These are phyloP conservation scores for Pogonomyrmex barbatus DNA, from an alignment of 1,140 invertebrate genomes.

Conservation along the genomic window DNA sequence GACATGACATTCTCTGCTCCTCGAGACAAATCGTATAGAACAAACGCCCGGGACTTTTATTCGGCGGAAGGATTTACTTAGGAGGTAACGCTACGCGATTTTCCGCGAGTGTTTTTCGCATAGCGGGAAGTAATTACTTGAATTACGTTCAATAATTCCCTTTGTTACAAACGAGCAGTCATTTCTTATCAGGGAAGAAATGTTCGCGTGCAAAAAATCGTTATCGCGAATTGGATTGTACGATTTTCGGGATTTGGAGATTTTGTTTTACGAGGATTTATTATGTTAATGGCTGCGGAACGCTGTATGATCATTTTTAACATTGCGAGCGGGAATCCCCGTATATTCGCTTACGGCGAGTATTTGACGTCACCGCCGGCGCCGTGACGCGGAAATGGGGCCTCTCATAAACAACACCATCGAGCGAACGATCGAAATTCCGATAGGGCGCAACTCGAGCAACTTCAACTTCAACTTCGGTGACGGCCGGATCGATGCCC, in stretches of 20 bases:
- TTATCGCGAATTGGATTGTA: neutral
- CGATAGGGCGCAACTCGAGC: conserved; percentile 47
- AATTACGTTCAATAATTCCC: neutral
- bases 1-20: conserved; percentile 33
- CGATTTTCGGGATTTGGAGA: neutral
- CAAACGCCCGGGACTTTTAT: neutral
- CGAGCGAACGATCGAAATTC: conserved; percentile 44
- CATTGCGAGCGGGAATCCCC: neutral
- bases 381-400: conserved; percentile 20
- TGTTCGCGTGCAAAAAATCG: neutral
- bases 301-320: conserved; percentile 15
- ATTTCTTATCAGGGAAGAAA: neutral
- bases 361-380: neutral
- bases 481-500: conserved; percentile 43
- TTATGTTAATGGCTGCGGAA: neutral
- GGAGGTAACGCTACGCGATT: neutral
- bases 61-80: conserved; percentile 34
- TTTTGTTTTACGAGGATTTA: neutral
- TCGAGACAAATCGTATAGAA: conserved; percentile 39
- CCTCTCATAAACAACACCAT: conserved; percentile 32
- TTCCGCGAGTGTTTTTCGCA: neutral
- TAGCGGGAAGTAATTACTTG: conserved; percentile 8
- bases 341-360: neutral
- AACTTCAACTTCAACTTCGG: conserved; percentile 48
- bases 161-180: neutral